Evolutionary conservation across 2,888 invertebrate species (phyloP).

Genomic region (Scotopteryx bipunctaria): DNA sequence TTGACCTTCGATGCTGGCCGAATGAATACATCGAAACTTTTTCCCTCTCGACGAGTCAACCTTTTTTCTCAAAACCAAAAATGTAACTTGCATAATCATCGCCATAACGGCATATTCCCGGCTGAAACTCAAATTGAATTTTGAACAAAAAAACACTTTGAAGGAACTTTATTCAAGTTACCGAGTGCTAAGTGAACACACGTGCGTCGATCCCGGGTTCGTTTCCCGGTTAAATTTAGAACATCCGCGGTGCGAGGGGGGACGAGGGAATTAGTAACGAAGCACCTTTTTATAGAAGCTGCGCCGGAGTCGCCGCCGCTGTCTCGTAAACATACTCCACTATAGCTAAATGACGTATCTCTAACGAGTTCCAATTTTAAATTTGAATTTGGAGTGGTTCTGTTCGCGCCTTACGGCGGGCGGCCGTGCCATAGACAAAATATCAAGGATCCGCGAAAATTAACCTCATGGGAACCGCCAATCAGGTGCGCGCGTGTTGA

Average conservation of each 20-base stretch:
- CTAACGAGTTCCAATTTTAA: constrained; percentile 35
- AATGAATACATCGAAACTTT: constrained; percentile 72
- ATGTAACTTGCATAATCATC: constrained; percentile 39
- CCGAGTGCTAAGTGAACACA: constrained; percentile 74
- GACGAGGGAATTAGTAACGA: constrained; percentile 62
- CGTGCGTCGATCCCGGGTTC: constrained; percentile 67
- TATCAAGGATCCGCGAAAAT: constrained; percentile 72
- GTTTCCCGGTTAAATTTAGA: constrained; percentile 77
- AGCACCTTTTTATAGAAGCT: constrained; percentile 80
- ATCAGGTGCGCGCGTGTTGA: constrained; percentile 71
- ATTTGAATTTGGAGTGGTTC: constrained; percentile 42
- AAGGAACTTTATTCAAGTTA: constrained; percentile 69
- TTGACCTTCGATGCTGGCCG: constrained; percentile 76
- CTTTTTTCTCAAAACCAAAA: constrained; percentile 50
- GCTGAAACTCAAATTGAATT: constrained; percentile 36
- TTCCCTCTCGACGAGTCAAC: constrained; percentile 52
- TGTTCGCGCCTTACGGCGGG: constrained; percentile 30
- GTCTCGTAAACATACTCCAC: constrained; percentile 42
- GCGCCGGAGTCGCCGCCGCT: constrained; percentile 53
- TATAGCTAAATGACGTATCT: constrained; percentile 39
- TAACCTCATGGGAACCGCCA: constrained; percentile 80
- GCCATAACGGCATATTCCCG: constrained; percentile 26
- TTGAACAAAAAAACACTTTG: constrained; percentile 37
- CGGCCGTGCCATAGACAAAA: constrained; percentile 59
- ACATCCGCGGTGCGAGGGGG: constrained; percentile 43